A percentile compares a stretch with the other conserved stretches of the same genome.
Evolutionary conservation across 1,140 invertebrate genomes (phyloP).

Genomic region (Cherax destructor): DNA sequence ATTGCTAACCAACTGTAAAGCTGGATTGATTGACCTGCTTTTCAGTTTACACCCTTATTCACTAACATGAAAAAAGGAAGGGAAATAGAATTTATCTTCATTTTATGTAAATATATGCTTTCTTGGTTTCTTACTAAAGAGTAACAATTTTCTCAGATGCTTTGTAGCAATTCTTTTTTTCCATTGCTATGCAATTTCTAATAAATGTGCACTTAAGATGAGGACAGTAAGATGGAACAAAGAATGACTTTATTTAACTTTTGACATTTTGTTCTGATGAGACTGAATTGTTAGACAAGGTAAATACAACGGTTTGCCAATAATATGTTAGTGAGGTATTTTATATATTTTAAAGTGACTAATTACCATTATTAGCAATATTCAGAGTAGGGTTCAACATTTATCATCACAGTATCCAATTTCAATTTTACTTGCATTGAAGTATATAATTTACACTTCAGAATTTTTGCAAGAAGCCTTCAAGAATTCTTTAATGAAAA

Average conservation of each 20-base stretch:
- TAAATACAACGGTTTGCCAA: slow-evolving; percentile 50
- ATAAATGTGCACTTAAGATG: not conserved
- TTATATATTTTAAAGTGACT: slow-evolving; percentile 8
- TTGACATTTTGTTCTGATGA: not conserved
- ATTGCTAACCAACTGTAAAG: slow-evolving; percentile 48
- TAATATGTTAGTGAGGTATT: slow-evolving; percentile 64
- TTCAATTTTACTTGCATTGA: not conserved
- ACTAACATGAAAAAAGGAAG: slow-evolving; percentile 54
- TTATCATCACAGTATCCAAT: not conserved
- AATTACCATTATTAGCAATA: not conserved
- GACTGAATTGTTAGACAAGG: not conserved
- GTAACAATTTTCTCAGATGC: slow-evolving; percentile 16
- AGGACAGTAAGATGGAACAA: not conserved
- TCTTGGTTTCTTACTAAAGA: slow-evolving; percentile 10
- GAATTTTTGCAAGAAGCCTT: no score
- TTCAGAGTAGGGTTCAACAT: not conserved
- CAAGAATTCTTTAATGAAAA: no score
- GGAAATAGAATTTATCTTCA: slow-evolving; percentile 29
- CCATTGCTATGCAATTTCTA: not conserved
- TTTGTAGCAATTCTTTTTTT: slow-evolving; percentile 35
- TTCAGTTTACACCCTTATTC: slow-evolving; percentile 47
- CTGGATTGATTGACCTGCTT: slow-evolving; percentile 44
- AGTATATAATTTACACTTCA: not conserved
- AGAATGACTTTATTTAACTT: not conserved
- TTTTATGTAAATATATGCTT: slow-evolving; percentile 25